Conservation (phyloP, 2,888 invertebrate genomes). For the Cyaniris semiargus region DNA sequence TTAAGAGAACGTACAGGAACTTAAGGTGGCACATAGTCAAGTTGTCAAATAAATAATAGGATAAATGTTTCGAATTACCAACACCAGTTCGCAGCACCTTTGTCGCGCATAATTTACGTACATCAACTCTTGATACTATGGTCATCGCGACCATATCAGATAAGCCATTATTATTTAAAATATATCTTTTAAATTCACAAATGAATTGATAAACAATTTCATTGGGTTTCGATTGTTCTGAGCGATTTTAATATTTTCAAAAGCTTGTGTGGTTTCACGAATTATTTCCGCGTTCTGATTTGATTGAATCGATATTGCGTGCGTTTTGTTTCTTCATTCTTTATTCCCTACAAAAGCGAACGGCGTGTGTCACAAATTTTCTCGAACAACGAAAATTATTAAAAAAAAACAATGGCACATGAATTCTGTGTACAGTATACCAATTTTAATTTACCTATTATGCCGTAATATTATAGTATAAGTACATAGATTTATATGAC, state of each 20-base stretch:
- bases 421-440: too few species aligned
- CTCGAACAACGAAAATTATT: background rate
- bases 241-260: constrained; percentile 40
- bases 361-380: constrained; percentile 4
- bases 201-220: constrained; percentile 32
- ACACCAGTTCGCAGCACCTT: too few species aligned
- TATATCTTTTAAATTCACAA: constrained; percentile 13
- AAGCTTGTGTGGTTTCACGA: constrained; percentile 38
- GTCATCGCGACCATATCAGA: background rate
- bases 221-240: constrained; percentile 27
- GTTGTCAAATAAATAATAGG: too few species aligned
- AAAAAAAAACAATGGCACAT: background rate
- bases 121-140: background rate
- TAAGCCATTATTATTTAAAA: background rate
- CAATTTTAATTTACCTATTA: too few species aligned
- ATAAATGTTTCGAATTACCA: too few species aligned
- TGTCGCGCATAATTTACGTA: too few species aligned
- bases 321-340: constrained; percentile 38
- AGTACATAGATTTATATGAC: too few species aligned
- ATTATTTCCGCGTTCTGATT: constrained; percentile 43
- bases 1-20: too few species aligned
- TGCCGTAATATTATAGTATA: too few species aligned
- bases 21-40: too few species aligned
- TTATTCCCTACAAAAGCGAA: constrained; percentile 26
- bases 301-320: constrained; percentile 40